These are phyloP conservation scores for Dolichallabes microphthalmus DNA, from an alignment of 2,113 vertebrate species.

Conservation along the genomic window DNA sequence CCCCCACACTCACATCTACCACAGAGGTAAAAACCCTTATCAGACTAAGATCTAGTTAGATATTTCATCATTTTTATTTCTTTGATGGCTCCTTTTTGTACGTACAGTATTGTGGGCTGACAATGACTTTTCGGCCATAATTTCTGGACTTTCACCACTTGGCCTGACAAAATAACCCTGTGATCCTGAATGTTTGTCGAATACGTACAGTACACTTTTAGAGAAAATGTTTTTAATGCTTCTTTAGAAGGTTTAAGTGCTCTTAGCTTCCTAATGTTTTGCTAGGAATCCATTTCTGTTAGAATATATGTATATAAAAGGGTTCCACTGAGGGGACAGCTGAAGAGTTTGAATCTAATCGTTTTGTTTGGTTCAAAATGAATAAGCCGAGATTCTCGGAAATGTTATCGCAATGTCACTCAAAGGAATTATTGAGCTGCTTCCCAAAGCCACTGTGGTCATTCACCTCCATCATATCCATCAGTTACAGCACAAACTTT, in stretches of 20 bases:
- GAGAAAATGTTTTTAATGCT: background rate
- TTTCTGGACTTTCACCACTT: background rate
- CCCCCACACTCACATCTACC: slow-evolving; percentile 41
- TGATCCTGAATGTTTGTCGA: background rate
- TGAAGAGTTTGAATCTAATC: background rate
- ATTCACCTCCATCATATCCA: background rate
- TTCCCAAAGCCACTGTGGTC: background rate
- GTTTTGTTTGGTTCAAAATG: background rate
- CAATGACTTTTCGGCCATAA: background rate
- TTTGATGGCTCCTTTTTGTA: background rate
- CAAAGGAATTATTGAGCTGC: background rate
- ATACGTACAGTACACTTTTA: background rate
- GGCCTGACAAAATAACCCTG: background rate
- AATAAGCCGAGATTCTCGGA: background rate
- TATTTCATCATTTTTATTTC: background rate
- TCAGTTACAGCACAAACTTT: background rate
- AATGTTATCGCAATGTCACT: background rate
- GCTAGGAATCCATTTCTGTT: background rate
- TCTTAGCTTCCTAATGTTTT: background rate
- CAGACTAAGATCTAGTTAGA: background rate
- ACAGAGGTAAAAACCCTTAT: slow-evolving; percentile 7
- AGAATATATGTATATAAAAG: background rate
- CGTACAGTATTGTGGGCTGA: background rate
- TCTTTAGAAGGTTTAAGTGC: background rate
- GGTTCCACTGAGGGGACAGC: background rate